Evolutionary conservation across 2,888 invertebrate species (phyloP), one percentile per base, ranked within the genome.

Genomic region (Rotaria sp.): DNA sequence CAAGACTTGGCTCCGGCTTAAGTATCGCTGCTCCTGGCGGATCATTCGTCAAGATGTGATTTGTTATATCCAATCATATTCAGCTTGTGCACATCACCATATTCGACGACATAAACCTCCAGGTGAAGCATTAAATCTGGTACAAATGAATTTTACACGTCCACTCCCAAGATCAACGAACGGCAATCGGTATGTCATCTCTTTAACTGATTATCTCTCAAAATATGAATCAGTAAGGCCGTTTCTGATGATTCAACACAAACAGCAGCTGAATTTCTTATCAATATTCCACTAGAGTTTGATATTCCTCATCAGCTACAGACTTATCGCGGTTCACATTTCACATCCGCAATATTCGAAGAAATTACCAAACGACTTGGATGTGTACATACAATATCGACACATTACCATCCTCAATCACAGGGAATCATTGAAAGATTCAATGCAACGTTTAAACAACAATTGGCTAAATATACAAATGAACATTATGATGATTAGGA

Each of bases 71-170:
- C 59, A n/a, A 59, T 59, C 59, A 30, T 59, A n/a, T 13, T n/a
- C 59, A 4, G 59, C 59, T 10, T 59, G 59, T 15, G 59, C 59
- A 59, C 4, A 59, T 26, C 30, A 59, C 11, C n/a, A 59, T 59
- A n/a, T 59, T 30, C 11, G 59, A 59, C 11, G 59, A 7, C 30
- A 59, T 59, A 59, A 30, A 59, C n/a, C 59, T 59, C 59, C 59
- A 30, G 80, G 80, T 41, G 80, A 80, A 41, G 80, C 26, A 11
- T 80, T 84, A n/a, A 52, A 84, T 84, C 24, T 35, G 26, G 88
- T 88, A 2, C 88, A 87, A 35, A 87, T 89, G 13, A 88, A 89
- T 87, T 57, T 89, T 8, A 59, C 88, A 38, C 88, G 88, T 52
- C 88, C 88, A 30, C 87, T 89, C 48, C 38, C 86, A 7, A 87